These are phyloP conservation scores for Zophobas morio DNA, from an alignment of 1,140 invertebrate genomes.

Conservation along the genomic window DNA sequence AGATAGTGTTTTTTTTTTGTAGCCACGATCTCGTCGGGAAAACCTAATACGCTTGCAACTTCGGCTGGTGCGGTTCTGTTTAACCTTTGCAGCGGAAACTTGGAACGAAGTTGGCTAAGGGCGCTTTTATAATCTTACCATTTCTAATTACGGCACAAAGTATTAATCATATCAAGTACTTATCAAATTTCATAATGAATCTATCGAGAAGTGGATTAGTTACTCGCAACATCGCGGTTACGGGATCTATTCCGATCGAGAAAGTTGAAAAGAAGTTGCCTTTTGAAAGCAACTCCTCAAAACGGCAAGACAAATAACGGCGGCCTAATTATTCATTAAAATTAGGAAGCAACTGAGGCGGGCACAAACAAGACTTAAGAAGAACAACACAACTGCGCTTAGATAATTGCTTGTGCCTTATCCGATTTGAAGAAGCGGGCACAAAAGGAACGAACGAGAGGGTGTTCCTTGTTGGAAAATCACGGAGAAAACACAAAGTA, in stretches of 20 bases:
- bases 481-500: not conserved
- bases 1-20: no score
- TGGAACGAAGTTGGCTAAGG: slow-evolving; percentile 30
- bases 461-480: not conserved
- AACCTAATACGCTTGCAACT: not conserved
- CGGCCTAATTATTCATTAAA: slow-evolving; percentile 46
- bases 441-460: not conserved
- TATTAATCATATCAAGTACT: slow-evolving; percentile 48
- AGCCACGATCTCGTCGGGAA: not conserved
- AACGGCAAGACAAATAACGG: slow-evolving; percentile 22
- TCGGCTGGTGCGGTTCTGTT: slow-evolving; percentile 17
- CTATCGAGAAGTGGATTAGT: slow-evolving; percentile 26
- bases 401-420: slow-evolving; percentile 43
- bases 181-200: slow-evolving; percentile 46
- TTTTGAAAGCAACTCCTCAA: not conserved
- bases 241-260: not conserved
- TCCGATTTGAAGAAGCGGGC: slow-evolving; percentile 36
- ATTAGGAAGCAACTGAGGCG: slow-evolving; percentile 49
- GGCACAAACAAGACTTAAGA: slow-evolving; percentile 46
- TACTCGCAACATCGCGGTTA: slow-evolving; percentile 2
- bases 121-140: slow-evolving; percentile 33
- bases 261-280: no score
- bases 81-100: slow-evolving; percentile 38
- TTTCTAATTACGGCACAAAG: slow-evolving; percentile 39
- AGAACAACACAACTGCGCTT: slow-evolving; percentile 34